Evolutionary conservation across 2,888 invertebrate species (phyloP), one percentile per base, ranked within the genome.

Genomic region (Clivina fossor): DNA sequence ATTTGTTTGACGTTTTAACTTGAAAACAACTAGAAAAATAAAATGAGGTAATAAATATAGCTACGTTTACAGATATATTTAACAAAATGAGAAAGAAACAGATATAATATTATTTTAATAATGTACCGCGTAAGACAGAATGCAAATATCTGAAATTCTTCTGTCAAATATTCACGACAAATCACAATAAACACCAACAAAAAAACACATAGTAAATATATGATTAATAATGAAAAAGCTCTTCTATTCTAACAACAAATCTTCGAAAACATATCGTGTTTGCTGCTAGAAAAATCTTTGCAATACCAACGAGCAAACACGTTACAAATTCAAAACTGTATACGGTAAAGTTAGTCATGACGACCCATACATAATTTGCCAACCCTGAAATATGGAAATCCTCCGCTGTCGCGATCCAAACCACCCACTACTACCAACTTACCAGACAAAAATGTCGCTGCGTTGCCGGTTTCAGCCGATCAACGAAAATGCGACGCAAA

Each of bases 401-500:
- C 19, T 50, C 50, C 30, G 9, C 19, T 35, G 15, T n/a, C 41
- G 13, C 44, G 24, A 33, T 30, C n/a, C n/a, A n/a, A n/a, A n/a
- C n/a, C 35, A 32, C 32, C 22, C 26, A 9, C 4, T 22, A 20
- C 11, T 32, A 47, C 47, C 47, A 47, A 47, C 47, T 47, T 32
- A 47, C 47, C 49, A 49, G 38, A 50, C 22, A 47, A 50, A 40
- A 38, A 35, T 35, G 35, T 8, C 18, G 28, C 49, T 16, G 26
- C 26, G 44, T 53, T 53, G 43, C 18, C 44, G 53, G 53, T 32
- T 53, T 53, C 53, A 53, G 32, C 53, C 53, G 41, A 30, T 18
- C 30, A 50, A 28, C 30, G 32, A 9, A 35, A 33, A 26, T 16
- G 26, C 44, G 53, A 26, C 33, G 11, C 20, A 22, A 53, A 53